Conservation (phyloP, 2,113 vertebrate species). For the Serilophus lunatus region DNA sequence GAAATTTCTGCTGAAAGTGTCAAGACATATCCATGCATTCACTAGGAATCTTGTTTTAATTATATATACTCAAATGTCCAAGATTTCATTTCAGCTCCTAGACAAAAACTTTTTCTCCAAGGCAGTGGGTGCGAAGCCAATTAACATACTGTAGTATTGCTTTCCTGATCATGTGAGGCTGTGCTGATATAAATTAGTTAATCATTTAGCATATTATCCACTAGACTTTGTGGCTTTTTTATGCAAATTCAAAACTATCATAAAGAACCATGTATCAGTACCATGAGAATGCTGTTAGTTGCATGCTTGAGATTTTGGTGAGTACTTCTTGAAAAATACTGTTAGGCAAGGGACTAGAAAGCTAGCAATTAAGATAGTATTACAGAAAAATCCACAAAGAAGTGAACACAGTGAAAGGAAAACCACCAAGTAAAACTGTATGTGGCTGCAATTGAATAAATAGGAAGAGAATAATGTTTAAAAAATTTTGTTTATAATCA, state of each 20-base stretch:
- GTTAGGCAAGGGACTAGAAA: background rate
- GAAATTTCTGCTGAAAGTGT: background rate
- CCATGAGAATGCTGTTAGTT: background rate
- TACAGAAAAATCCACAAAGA: background rate
- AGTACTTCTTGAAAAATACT: background rate
- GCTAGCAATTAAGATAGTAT: background rate
- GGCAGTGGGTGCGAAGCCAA: background rate
- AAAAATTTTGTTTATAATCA: background rate
- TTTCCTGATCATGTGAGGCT: background rate
- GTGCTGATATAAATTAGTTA: background rate
- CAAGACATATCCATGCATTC: background rate
- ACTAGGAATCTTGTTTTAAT: background rate
- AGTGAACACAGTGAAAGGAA: background rate
- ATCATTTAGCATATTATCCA: background rate
- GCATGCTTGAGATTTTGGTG: background rate
- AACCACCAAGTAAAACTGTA: background rate
- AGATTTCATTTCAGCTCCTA: background rate
- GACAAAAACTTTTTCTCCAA: background rate
- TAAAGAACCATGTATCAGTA: background rate
- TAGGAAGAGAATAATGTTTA: background rate
- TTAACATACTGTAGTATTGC: background rate
- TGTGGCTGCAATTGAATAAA: background rate
- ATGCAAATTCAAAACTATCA: background rate
- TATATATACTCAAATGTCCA: background rate
- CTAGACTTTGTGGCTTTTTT: background rate